Evolutionary conservation across 2,113 vertebrate species (phyloP).

Genomic region (Pardalotus punctatus): DNA sequence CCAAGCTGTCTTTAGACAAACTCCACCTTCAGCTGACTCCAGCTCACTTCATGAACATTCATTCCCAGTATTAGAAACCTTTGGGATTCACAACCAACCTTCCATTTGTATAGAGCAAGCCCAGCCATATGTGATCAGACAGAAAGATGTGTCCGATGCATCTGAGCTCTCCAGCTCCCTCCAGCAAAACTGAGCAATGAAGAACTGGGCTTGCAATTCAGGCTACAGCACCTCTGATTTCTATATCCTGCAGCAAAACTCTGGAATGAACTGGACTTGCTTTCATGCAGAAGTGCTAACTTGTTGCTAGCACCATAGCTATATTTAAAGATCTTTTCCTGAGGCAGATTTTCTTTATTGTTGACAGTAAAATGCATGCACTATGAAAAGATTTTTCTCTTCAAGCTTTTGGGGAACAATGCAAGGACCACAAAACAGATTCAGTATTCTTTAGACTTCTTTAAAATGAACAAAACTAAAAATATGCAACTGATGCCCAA

Average conservation of each 20-base stretch:
- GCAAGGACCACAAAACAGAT: not conserved
- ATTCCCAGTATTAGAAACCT: not conserved
- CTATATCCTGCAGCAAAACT: not conserved
- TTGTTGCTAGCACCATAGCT: not conserved
- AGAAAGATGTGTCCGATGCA: not conserved
- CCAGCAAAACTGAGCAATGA: not conserved
- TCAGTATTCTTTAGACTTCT: not conserved
- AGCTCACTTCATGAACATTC: not conserved
- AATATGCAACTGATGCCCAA: not conserved
- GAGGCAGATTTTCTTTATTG: not conserved
- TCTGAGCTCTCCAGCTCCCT: not conserved
- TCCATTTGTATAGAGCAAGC: not conserved
- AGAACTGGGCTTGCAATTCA: not conserved
- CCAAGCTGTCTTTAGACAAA: not conserved
- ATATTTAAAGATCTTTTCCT: not conserved
- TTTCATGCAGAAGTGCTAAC: not conserved
- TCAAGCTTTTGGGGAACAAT: not conserved
- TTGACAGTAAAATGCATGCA: not conserved
- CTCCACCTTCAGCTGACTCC: not conserved
- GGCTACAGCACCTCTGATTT: not conserved
- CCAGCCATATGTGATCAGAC: not conserved
- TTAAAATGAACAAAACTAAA: conserved; percentile 1
- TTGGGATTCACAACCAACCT: not conserved
- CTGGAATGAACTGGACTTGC: not conserved
- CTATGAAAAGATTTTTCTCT: conserved; percentile 11